Evolutionary conservation across 2,797 vertebrate genomes (phyloP), one percentile per base, ranked within the genome.

Genomic region (Pempheris klunzingeri): DNA sequence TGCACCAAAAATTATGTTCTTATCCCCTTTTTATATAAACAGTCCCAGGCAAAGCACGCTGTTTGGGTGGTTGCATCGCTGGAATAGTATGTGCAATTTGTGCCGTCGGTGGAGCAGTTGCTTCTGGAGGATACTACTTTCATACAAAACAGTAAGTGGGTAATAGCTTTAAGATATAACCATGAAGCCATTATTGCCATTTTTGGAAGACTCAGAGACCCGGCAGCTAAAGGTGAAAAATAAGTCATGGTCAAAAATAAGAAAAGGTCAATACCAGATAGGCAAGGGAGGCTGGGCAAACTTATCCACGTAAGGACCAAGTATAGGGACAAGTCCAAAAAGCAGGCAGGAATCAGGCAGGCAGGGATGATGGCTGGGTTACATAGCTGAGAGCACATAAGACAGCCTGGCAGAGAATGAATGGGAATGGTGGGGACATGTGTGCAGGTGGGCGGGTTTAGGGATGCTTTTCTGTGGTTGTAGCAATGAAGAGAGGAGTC

Each of bases 51-150:
- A 10, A 0, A 1, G 7, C 5, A 28, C 0, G 4, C 7, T 82
- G 88, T 43, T 1, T 67, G 1, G 0, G 5, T 38, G 92, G 88
- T 38, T 82, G 53, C 22, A 92, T 94, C 1, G 76, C 74, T 77
- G 93, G 74, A 43, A 93, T 94, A 41, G 85, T 87, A 0, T 78
- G 93, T 1, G 82, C 38, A 1, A 71, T 77, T 66, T n/a, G 83
- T 34, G n/a, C 87, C 10, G 0, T 87, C 3, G 0, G 15, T 44
- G 78, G 1, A 47, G 65, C 0, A 20, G 70, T n/a, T 2, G 26
- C 0, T 54, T 70, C 7, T 50, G 77, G 5, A 41, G 63, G 1
- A 1, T 83, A 24, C 52, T 79, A 4, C 22, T 0, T 82, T 2
- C 32, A 14, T 6, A 34, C 0, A 7, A 24, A 0, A 11, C 86